phyloP scores from a whole-genome alignment of 2,113 vertebrate genomes.

The Cnemophilus loriae region DNA sequence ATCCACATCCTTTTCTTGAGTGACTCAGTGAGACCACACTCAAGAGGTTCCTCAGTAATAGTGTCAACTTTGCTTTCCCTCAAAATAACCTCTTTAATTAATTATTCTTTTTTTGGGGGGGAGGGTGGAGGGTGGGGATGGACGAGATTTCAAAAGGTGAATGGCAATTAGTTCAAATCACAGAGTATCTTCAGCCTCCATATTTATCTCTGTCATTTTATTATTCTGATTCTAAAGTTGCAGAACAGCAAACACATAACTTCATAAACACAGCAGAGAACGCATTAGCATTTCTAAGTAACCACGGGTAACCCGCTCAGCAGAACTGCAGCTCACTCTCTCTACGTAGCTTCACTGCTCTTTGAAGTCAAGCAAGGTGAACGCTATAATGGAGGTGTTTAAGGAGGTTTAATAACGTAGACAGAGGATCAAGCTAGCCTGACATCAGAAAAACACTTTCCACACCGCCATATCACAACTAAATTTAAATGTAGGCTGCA shows the following conservation, averaged over 20 bases:
- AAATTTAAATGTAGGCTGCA: conserved; percentile 22
- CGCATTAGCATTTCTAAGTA: neutral
- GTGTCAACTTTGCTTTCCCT: neutral
- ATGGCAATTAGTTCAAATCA: neutral
- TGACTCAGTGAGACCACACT: neutral
- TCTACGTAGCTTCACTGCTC: neutral
- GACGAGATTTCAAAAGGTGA: neutral
- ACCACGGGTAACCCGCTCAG: neutral
- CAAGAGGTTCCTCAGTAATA: neutral
- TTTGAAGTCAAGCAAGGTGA: conserved; percentile 52
- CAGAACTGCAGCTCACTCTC: neutral
- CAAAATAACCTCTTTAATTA: neutral
- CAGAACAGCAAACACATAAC: neutral
- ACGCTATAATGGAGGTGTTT: neutral
- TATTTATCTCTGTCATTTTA: neutral
- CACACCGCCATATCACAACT: neutral
- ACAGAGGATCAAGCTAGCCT: neutral
- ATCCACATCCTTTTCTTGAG: neutral
- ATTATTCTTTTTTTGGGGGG: no score
- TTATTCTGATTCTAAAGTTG: neutral
- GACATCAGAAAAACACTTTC: neutral
- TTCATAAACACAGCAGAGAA: neutral
- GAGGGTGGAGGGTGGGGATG: fast-evolving
- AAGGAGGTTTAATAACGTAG: conserved; percentile 36
- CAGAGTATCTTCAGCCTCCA: neutral